These are phyloP conservation scores for Phaethornis superciliosus DNA, from an alignment of 2,113 vertebrate species.

Conservation along the genomic window DNA sequence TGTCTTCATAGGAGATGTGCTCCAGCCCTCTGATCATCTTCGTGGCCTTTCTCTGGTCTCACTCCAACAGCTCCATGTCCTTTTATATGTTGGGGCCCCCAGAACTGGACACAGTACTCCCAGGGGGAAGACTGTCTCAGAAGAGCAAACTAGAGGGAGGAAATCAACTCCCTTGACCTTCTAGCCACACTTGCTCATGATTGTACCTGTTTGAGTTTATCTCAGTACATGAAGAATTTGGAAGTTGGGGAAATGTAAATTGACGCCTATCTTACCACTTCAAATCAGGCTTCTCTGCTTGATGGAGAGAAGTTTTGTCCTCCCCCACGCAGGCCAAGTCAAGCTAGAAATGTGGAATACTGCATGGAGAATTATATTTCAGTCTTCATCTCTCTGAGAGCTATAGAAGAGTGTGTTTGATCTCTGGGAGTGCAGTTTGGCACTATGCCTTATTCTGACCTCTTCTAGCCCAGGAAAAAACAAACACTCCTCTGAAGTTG, in stretches of 20 bases:
- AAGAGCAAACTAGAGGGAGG: too few species aligned
- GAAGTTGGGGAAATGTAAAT: background rate
- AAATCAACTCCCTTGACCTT: too few species aligned
- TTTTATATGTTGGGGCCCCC: too few species aligned
- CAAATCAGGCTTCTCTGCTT: background rate
- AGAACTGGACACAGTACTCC: too few species aligned
- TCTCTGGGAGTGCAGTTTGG: background rate
- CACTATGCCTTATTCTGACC: background rate
- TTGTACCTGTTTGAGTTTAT: background rate
- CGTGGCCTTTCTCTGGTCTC: too few species aligned
- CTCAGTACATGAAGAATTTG: constrained; percentile 30
- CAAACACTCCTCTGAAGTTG: background rate
- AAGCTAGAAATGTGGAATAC: background rate
- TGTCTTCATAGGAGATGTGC: too few species aligned
- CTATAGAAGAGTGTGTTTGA: background rate
- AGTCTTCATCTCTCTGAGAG: background rate
- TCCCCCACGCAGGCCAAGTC: rapidly evolving
- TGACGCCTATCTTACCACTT: background rate
- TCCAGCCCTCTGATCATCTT: too few species aligned
- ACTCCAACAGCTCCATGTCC: too few species aligned
- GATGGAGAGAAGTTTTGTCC: background rate
- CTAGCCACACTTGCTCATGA: background rate
- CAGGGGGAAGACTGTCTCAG: too few species aligned
- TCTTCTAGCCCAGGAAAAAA: background rate
- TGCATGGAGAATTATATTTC: background rate